Base-by-base conservation (phyloP, 2,797 vertebrate genomes). In the Sebastes miniatus region DNA sequence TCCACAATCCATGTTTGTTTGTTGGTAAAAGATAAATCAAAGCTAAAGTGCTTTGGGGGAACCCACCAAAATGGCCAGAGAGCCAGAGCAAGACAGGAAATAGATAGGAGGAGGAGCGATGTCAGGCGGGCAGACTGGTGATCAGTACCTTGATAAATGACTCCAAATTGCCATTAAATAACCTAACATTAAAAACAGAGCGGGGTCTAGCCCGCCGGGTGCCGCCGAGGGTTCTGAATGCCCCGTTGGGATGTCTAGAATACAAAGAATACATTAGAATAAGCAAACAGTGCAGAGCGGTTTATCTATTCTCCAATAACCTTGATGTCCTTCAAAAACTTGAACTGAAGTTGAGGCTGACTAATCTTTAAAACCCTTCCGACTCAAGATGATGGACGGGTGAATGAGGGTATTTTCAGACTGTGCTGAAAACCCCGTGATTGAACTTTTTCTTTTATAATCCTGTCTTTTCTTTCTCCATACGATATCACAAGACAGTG, bases 91-190 rank as follows among this genome's bases (percentile, higher is more conserved):
- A 85, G 85, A 87, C 34, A 89, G 89, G 85, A 82, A 96, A 91
- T 91, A 92, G 95, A 95, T 68, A 92, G 86, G 59, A 90, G 77
- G 68, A 88, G 93, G 87, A 95, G 83, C 91, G 89, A 92, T 69
- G 74, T 87, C 83, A 85, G 72, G 83, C 70, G 47, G 83, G 77
- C 71, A 87, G 93, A 90, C 91, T 84, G 84, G 88, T 79, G 91
- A 90, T 93, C 90, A 94, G 95, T 98, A 99, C 97, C 97, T 98
- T 97, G 93, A 99, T 95, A 95, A 98, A 99, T 47, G 97, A 96
- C 95, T 98, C 97, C 97, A 99, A 95, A 97, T 97, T 97, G 95
- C 96, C 97, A 96, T 98, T 98, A 98, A 98, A 99, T 95, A 99
- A 97, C 93, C 97, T 98, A 97, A 96, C 94, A 95, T 96, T 98